Conservation (phyloP, 1,140 invertebrate genomes). For the Pogonomyrmex barbatus region DNA sequence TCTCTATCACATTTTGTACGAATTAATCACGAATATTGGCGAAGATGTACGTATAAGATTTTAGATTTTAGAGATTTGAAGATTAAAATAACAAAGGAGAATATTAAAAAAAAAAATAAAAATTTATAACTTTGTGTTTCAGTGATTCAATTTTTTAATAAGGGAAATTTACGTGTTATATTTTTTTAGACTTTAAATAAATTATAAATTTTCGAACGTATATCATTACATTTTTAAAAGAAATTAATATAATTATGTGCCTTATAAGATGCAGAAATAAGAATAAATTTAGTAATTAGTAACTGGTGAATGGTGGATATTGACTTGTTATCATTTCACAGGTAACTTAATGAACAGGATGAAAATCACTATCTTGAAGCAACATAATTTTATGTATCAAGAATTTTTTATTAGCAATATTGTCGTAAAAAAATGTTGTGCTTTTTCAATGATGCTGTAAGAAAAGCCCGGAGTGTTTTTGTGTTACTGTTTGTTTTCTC, state of each 20-base stretch:
- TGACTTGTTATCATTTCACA: background rate
- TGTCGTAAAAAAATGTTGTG: background rate
- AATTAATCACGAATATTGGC: background rate
- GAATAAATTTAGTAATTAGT: conserved; percentile 1
- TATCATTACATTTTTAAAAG: background rate
- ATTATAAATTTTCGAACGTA: background rate
- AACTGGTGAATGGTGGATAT: background rate
- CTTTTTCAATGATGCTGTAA: background rate
- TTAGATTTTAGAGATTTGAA: background rate
- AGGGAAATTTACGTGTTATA: background rate
- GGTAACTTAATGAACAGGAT: background rate
- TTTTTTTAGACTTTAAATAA: background rate
- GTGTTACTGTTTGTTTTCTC: conserved; percentile 3
- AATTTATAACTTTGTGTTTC: background rate
- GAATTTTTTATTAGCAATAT: background rate
- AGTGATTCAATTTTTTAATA: background rate
- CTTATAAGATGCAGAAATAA: background rate
- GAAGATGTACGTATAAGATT: background rate
- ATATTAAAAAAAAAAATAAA: background rate
- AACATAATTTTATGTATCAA: background rate
- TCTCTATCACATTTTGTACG: background rate
- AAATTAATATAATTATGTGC: conserved; percentile 13
- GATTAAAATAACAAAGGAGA: conserved; percentile 7
- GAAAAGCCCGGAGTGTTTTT: background rate
- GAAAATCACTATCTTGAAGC: background rate